Base-by-base conservation (phyloP, 2,113 vertebrate species). In the Sander lucioperca region DNA sequence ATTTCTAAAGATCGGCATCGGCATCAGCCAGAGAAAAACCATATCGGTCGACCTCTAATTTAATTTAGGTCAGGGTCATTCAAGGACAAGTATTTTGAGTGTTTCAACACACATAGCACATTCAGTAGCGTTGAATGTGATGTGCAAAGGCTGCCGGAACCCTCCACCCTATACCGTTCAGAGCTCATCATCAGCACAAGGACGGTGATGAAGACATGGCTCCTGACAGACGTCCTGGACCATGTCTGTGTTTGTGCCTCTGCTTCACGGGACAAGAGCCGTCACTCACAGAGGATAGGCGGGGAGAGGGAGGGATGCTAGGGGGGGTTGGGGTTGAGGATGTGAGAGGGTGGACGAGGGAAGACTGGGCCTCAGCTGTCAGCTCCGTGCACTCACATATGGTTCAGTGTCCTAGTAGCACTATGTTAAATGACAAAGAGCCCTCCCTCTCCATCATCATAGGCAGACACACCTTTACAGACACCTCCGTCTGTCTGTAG, bases 301-400 rank as follows among this genome's bases (percentile, higher is more conserved):
- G 50, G 76, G 50, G 80, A 83, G 75, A 79, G 76, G 82, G 82
- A 83, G 58, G 73, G 75, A 88, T 66, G 86, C 67, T 63, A 10
- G 47, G 75, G 83, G 83, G 86, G 64, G 74, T 33, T 80, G 82
- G 85, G 84, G 82, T 64, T 79, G 75, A 83, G 70, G 76, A 88
- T 76, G 72, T 86, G 83, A 82, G 85, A 86, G 85, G 86, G 64
- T 81, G 88, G 80, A 82, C 70, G 67, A 54, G 83, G 18, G 67
- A 86, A 66, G 74, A 80, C 84, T 63, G 73, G 89, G 88, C 74
- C 92, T 92, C 90, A 93, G 91, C 93, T 93, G 92, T 93, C 93
- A 90, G 74, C 88, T 88, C 76, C 1, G 14, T 86, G 74, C 83
- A 82, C 85, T 93, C 88, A 92, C 90, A 92, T 89, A 94, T 92